phyloP scores from a whole-genome alignment of 1,140 invertebrate species.

The Matsumurasca onukii region DNA sequence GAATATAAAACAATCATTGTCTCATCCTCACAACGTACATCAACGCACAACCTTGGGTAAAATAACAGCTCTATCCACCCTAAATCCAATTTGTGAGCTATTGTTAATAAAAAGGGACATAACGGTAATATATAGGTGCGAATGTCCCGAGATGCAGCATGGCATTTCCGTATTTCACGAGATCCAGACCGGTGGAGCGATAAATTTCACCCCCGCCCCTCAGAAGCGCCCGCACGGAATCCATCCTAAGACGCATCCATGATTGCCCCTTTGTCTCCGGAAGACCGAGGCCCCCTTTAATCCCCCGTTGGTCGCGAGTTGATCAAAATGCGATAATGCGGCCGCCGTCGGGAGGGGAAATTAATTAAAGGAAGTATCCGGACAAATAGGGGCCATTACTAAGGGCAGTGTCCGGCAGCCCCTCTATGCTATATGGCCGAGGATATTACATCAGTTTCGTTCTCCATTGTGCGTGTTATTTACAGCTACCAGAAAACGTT shows the following conservation, averaged over 20 bases:
- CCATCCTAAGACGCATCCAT: conserved; percentile 5
- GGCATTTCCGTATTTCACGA: neutral
- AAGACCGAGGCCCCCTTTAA: neutral
- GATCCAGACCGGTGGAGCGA: neutral
- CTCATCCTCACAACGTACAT: neutral
- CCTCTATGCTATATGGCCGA: too few species aligned
- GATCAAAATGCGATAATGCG: conserved; percentile 16
- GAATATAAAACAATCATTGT: conserved; percentile 1
- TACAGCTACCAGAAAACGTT: too few species aligned
- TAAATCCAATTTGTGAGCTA: conserved; percentile 30
- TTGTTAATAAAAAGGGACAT: conserved; percentile 32
- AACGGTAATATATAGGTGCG: conserved; percentile 26
- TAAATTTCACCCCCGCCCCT: neutral
- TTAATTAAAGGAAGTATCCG: conserved; percentile 16
- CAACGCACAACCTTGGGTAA: neutral
- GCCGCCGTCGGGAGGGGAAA: conserved; percentile 4
- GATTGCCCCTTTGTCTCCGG: conserved; percentile 5
- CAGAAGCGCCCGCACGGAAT: neutral
- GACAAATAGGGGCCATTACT: conserved; percentile 13
- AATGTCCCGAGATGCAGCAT: conserved; percentile 13
- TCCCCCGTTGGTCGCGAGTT: neutral
- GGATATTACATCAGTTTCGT: too few species aligned
- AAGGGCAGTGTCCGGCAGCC: neutral
- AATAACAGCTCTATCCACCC: conserved; percentile 22
- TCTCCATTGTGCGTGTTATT: too few species aligned